These are phyloP conservation scores for Archegozetes longisetosus DNA, from an alignment of 1,140 invertebrate genomes.

Conservation along the genomic window DNA sequence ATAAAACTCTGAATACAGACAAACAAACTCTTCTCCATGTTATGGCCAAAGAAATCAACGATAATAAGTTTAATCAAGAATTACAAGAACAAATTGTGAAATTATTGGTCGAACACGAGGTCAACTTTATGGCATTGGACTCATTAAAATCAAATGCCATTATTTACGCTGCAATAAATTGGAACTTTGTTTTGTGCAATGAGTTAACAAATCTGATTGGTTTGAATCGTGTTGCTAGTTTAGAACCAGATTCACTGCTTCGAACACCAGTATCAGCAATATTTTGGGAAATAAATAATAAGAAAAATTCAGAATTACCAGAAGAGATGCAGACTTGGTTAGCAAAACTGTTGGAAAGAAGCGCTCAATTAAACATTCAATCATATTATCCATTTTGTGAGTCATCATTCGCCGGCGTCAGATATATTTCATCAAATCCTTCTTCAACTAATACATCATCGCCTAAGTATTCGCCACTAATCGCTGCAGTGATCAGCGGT, in stretches of 20 bases:
- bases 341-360: neutral
- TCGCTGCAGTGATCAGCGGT: slow-evolving; percentile 17
- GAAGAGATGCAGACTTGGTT: neutral
- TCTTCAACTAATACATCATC: slow-evolving; percentile 20
- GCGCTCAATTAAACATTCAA: slow-evolving; percentile 20
- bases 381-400: slow-evolving; percentile 25
- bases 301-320: slow-evolving; percentile 14
- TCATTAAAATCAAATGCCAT: slow-evolving; percentile 30
- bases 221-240: slow-evolving; percentile 11
- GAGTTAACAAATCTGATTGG: slow-evolving; percentile 23
- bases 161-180: slow-evolving; percentile 30
- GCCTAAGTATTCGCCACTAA: slow-evolving; percentile 19
- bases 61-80: slow-evolving; percentile 3
- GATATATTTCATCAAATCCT: slow-evolving; percentile 12
- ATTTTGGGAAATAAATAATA: slow-evolving; percentile 29
- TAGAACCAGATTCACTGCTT: slow-evolving; percentile 25
- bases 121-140: slow-evolving; percentile 25
- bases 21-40: slow-evolving; percentile 30
- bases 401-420: slow-evolving; percentile 25
- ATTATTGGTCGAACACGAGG: slow-evolving; percentile 25
- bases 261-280: slow-evolving; percentile 28
- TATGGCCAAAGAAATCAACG: slow-evolving; percentile 24
- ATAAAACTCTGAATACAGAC: slow-evolving; percentile 17
- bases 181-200: slow-evolving; percentile 26
- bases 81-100: slow-evolving; percentile 26